Conservation (phyloP, 2,797 vertebrate genomes). For the Neosilurus mollespiculum region DNA sequence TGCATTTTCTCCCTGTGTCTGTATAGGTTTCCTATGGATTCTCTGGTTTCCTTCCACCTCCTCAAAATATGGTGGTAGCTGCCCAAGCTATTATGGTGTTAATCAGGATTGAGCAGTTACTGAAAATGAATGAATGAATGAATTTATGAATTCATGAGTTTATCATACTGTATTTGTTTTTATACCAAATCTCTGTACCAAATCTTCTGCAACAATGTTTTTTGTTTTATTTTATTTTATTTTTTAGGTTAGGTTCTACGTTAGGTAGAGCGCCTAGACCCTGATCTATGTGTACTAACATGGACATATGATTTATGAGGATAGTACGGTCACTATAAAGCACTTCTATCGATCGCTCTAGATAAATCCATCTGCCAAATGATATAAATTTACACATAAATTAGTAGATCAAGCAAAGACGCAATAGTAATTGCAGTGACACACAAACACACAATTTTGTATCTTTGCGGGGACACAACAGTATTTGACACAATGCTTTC, state of each 20-base stretch:
- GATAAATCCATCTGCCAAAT: background rate
- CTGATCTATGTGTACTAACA: background rate
- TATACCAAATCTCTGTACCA: background rate
- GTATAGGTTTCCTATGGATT: background rate
- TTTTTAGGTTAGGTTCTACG: too few relatives aligned
- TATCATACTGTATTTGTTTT: background rate
- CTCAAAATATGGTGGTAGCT: background rate
- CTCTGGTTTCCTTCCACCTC: background rate
- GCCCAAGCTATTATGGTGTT: background rate
- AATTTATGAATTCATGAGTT: background rate
- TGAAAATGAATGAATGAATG: background rate
- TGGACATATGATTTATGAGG: background rate
- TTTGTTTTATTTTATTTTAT: too few relatives aligned
- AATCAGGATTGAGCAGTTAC: background rate
- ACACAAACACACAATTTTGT: background rate
- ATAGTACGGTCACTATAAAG: background rate
- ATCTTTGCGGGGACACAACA: too few relatives aligned
- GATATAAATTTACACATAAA: background rate
- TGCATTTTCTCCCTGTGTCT: background rate
- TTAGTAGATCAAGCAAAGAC: background rate
- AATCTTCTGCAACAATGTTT: background rate
- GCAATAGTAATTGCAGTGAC: background rate
- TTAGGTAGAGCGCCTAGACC: background rate
- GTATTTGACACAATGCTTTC: too few relatives aligned
- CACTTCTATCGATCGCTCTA: background rate